Evolutionary conservation across 2,888 invertebrate genomes (phyloP), one percentile per base, ranked within the genome.

Genomic region (Tinea trinotella): DNA sequence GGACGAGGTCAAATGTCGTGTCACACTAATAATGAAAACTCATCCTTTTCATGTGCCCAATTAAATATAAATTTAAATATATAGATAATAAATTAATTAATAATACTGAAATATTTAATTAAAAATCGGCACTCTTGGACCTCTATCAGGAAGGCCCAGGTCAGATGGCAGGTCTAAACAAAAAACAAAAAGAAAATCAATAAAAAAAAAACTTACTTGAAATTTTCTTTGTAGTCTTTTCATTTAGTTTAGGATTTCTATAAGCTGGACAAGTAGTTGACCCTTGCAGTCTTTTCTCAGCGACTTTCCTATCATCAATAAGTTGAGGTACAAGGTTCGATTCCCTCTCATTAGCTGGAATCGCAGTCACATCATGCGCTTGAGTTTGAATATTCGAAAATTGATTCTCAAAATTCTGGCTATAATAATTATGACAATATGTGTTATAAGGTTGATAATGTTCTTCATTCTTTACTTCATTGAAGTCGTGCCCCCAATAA

Each of bases 401-500:
- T 1, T 22, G 24, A 22, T 10, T 15, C 1, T 82, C 82, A 53
- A 74, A 75, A 54, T 66, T 3, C 15, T 46, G 46, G 7, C 6
- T 18, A 10, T 46, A 46, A 46, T 77, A 55, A 58, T 77, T 81
- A 34, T 76, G 79, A 34, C 80, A 79, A 36, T 83, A 83, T 12
- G 50, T 3, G 55, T 75, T 80, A 57, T 80, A 81, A 34, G 70
- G 71, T 24, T 19, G 22, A 35, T 82, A 81, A 52, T 78, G 78
- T 0, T 83, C 81, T 0, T 82, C 82, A 1, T 76, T 65, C 58
- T 79, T 80, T 9, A 69, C 68, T 0, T 81, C 81, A 52, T 79
- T 75, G 57, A 76, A 76, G 1, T 82, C 80, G 53, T 73, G 76
- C 15, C 62, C 73, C 80, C 81, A 82, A 61, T 81, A 80, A 1